Percentiles rank a stretch among this genome's conserved stretches.
phyloP scores from a whole-genome alignment of 92 coral and sea anemone genomes.

The Diadumene lineata region DNA sequence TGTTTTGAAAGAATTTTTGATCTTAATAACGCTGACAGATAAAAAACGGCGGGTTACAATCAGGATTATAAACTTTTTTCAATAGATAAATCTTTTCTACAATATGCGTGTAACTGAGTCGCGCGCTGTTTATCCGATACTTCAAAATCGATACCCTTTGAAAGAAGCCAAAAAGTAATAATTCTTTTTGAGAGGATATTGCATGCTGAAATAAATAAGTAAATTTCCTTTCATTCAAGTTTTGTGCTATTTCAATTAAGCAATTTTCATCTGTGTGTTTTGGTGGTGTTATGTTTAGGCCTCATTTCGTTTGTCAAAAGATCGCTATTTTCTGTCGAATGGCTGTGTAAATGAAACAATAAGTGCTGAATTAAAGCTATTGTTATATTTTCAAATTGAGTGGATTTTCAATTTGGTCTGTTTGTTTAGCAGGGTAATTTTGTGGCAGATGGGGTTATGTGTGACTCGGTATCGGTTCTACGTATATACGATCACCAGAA shows the following conservation, averaged over 20 bases:
- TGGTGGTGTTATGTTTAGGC: not conserved
- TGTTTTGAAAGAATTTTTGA: no score
- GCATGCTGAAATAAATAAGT: not conserved
- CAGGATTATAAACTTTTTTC: no score
- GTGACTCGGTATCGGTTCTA: not conserved
- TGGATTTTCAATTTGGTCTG: not conserved
- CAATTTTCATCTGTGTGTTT: not conserved
- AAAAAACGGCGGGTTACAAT: no score
- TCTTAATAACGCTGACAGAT: no score
- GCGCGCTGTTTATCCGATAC: no score
- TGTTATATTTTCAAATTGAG: not conserved
- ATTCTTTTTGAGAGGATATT: no score
- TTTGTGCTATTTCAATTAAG: not conserved
- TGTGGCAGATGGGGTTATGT: not conserved
- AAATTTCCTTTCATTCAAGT: not conserved
- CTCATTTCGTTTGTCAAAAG: not conserved
- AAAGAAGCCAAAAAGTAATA: not conserved
- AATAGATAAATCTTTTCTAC: no score
- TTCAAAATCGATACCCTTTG: no score
- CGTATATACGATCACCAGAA: not conserved
- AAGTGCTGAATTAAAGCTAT: no score
- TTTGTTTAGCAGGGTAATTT: not conserved
- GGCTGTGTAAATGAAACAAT: not conserved
- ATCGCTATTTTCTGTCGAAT: not conserved
- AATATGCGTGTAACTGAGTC: no score